phyloP scores from a whole-genome alignment of 2,113 vertebrate species.

The Trichechus manatus region DNA sequence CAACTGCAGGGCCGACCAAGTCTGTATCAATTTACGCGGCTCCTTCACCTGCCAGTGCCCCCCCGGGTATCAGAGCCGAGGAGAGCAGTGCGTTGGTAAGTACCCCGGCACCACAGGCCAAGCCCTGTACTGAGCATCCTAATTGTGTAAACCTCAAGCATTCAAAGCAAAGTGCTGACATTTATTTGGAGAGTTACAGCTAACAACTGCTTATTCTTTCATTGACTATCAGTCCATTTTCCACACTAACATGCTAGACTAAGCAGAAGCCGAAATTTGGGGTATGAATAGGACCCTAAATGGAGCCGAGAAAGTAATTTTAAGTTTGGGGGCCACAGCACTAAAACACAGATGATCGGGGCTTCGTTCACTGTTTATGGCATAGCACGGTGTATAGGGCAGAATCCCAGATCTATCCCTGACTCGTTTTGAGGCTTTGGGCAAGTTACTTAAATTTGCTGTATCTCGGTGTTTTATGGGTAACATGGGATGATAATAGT shows the following conservation, averaged over 20 bases:
- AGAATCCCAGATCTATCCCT: neutral
- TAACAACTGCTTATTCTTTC: neutral
- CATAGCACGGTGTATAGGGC: neutral
- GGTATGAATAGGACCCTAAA: neutral
- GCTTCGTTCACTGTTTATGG: neutral
- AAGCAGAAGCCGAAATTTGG: conserved; percentile 19
- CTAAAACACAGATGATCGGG: neutral
- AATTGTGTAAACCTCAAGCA: neutral
- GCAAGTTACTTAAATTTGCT: neutral
- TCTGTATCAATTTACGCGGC: conserved; percentile 95
- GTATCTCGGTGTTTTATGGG: neutral
- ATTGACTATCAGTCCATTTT: neutral
- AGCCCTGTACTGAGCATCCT: neutral
- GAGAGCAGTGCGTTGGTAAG: conserved; percentile 96
- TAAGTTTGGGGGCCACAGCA: neutral
- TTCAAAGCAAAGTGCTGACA: neutral
- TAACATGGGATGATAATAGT: neutral
- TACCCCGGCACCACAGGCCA: neutral
- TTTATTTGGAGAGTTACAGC: neutral
- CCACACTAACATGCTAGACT: neutral
- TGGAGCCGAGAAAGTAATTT: conserved; percentile 10
- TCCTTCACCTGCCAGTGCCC: conserved; percentile 95
- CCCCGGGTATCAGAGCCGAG: conserved; percentile 93
- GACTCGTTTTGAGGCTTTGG: neutral
- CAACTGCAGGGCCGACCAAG: conserved; percentile 93